Percentiles rank a stretch among this genome's conserved stretches.
phyloP scores from a whole-genome alignment of 2,888 invertebrate genomes.

The Aphrophora alni region DNA sequence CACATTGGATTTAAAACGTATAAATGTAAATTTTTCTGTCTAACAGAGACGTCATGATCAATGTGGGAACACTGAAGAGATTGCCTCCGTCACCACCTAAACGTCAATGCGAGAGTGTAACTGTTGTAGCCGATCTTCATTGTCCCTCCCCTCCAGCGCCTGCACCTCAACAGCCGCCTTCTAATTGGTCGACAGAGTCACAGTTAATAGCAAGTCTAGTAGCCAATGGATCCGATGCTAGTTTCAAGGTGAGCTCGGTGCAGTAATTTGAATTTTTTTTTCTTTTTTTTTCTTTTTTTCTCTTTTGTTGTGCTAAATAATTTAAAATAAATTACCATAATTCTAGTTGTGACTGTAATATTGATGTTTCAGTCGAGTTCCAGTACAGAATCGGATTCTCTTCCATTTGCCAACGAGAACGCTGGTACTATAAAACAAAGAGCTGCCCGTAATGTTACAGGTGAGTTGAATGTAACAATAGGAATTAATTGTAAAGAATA shows the following conservation, averaged over 20 bases:
- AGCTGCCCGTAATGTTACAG: slow-evolving; percentile 57
- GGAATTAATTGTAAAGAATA: no score
- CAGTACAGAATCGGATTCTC: slow-evolving; percentile 94
- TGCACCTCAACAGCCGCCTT: slow-evolving; percentile 59
- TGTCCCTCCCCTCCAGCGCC: slow-evolving; percentile 39
- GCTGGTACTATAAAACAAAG: slow-evolving; percentile 97
- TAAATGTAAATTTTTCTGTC: no score
- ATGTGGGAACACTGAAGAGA: slow-evolving; percentile 64
- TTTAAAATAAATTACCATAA: no score
- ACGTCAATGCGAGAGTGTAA: slow-evolving; percentile 48
- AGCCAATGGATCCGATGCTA: slow-evolving; percentile 77
- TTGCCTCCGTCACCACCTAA: slow-evolving; percentile 84
- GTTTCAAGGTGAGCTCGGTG: slow-evolving; percentile 82
- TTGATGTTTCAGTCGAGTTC: slow-evolving; percentile 85
- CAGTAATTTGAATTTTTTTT: no score
- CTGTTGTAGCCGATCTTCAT: slow-evolving; percentile 54
- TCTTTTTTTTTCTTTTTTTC: no score
- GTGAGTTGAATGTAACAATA: slow-evolving; percentile 34
- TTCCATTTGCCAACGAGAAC: slow-evolving; percentile 98
- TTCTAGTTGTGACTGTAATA: no score
- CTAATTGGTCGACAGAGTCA: slow-evolving; percentile 59
- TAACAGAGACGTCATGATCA: slow-evolving; percentile 41
- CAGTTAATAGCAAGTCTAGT: slow-evolving; percentile 56
- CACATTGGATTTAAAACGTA: no score
- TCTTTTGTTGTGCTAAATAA: no score